Conservation (phyloP, 2,888 invertebrate species). For the Uloborus plumipes region DNA sequence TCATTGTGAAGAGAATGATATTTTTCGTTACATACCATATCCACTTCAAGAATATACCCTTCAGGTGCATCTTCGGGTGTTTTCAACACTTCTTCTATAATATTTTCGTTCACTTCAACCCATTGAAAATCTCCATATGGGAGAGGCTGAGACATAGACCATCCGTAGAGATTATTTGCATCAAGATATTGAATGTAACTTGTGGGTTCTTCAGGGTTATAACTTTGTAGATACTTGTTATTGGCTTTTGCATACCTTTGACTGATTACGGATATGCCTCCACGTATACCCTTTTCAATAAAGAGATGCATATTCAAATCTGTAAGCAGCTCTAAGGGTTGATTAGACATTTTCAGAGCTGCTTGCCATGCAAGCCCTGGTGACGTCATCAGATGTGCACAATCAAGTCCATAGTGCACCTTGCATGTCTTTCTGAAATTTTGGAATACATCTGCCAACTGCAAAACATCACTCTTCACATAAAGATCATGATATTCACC, state of each 20-base stretch:
- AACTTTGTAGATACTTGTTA: slow-evolving; percentile 48
- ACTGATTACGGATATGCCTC: slow-evolving; percentile 49
- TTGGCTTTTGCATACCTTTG: slow-evolving; percentile 65
- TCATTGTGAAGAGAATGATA: slow-evolving; percentile 38
- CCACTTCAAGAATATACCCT: slow-evolving; percentile 60
- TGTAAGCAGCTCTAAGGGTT: slow-evolving; percentile 65
- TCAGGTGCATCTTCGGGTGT: not conserved
- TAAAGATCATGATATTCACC: slow-evolving; percentile 68
- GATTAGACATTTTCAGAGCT: slow-evolving; percentile 61
- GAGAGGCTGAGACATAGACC: slow-evolving; percentile 40
- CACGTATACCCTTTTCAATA: slow-evolving; percentile 44
- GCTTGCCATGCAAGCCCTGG: slow-evolving; percentile 65
- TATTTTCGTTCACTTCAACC: not conserved
- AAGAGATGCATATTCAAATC: slow-evolving; percentile 66
- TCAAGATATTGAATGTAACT: slow-evolving; percentile 40
- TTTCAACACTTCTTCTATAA: not conserved
- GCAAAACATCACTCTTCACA: slow-evolving; percentile 62
- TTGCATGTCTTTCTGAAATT: slow-evolving; percentile 66
- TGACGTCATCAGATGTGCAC: slow-evolving; percentile 64
- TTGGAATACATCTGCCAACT: slow-evolving; percentile 68
- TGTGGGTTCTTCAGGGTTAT: not conserved
- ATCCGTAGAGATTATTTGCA: slow-evolving; percentile 42
- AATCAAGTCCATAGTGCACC: slow-evolving; percentile 67
- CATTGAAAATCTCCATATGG: slow-evolving; percentile 40
- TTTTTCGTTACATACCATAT: slow-evolving; percentile 37